phyloP scores from a whole-genome alignment of 1,140 invertebrate genomes.

The Subanguina moxae region DNA sequence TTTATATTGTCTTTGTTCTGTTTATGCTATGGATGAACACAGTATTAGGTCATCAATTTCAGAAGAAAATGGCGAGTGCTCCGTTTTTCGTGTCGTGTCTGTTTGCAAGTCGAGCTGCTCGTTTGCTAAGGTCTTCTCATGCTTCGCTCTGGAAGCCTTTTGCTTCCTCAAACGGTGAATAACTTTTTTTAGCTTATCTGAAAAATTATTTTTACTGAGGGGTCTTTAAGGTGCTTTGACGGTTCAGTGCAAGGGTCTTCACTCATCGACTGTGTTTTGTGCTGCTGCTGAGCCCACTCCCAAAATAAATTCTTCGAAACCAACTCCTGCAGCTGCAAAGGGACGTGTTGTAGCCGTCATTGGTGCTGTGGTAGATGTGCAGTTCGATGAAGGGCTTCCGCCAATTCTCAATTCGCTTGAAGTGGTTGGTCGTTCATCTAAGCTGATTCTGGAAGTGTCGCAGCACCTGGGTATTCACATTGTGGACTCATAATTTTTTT shows the following conservation, averaged over 20 bases:
- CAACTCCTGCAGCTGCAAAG: slow-evolving; percentile 41
- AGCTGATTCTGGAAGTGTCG: slow-evolving; percentile 77
- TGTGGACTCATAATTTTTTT: neutral
- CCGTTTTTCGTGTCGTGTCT: too few species aligned
- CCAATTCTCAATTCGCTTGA: slow-evolving; percentile 96
- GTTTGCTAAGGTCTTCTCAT: neutral
- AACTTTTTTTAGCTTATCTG: neutral
- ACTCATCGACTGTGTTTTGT: neutral
- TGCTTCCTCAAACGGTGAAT: too few species aligned
- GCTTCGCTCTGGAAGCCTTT: neutral
- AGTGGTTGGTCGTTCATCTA: slow-evolving; percentile 74
- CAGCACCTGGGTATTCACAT: slow-evolving; percentile 72
- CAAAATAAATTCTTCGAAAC: too few species aligned
- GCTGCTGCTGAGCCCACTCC: slow-evolving; percentile 39
- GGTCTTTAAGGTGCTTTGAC: neutral
- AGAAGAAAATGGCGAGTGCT: too few species aligned
- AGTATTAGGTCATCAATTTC: too few species aligned
- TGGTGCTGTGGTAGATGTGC: slow-evolving; percentile 98
- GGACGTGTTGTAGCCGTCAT: slow-evolving; percentile 80
- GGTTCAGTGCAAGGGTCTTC: neutral
- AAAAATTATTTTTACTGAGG: neutral
- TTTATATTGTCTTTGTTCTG: too few species aligned
- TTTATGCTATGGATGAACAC: too few species aligned
- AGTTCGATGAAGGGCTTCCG: slow-evolving; percentile 90
- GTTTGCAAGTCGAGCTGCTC: neutral